Evolutionary conservation across 2,113 vertebrate species (phyloP), one percentile per base, ranked within the genome.

Genomic region (Vidua macroura): DNA sequence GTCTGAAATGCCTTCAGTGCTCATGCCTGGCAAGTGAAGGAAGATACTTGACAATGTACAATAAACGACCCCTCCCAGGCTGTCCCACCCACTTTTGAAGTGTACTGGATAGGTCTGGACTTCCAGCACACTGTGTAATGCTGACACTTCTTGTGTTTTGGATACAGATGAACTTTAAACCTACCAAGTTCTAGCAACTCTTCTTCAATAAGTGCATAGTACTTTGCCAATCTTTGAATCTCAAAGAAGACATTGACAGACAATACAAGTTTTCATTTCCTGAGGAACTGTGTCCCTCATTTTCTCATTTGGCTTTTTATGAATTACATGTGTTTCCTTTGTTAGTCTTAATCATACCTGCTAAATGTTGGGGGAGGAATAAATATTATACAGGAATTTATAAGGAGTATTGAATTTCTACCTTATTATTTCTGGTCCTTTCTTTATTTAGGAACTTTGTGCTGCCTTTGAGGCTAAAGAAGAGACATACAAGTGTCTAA

Each of bases 401-500:
- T 77, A 49, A 90, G 90, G 75, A 79, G 39, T 81, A 87, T 74
- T 63, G 68, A 69, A 80, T 91, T 94, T 89, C 70, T 91, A 78
- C 84, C 77, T 95, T 70, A 75, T 59, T 73, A 41, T 56, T 93
- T 88, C 41, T 67, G 17, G 5, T 93, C 43, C 70, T 96, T 75
- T 62, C 68, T 97, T 91, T 86, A 69, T 97, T 84, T 96, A 99
- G 99, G 99, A 99, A 97, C 97, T 99, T 85, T 99, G 99, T 97
- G 97, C 98, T 92, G 97, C 98, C 84, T 98, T 99, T 94, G 98
- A 99, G 97, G 96, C 92, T 62, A 99, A 99, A 98, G 99, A 99
- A 96, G 98, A 98, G 94, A 97, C 98, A 7, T 99, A 98, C 62
- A 98, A 95, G 91, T 88, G 96, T 94, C 97, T 99, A 93, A 97